A percentile compares a stretch with the other conserved stretches of the same genome.
These are phyloP conservation scores for Cherax destructor DNA, from an alignment of 1,140 invertebrate genomes.

Conservation along the genomic window DNA sequence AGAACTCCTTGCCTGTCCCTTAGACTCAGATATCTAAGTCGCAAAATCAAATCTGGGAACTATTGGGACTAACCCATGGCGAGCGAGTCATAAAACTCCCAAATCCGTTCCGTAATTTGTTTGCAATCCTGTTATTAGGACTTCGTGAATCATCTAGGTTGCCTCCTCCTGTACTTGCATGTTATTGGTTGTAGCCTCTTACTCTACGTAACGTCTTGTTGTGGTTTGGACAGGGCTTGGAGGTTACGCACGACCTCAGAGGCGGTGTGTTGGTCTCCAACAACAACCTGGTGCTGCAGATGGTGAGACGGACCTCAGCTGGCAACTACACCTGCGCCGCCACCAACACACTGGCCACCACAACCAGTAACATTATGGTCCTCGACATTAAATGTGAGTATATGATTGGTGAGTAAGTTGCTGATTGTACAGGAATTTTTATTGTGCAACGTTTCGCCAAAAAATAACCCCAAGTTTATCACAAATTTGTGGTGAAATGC, in stretches of 20 bases:
- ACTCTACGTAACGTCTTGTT: neutral
- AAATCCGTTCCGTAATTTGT: too few relatives aligned
- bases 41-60: too few relatives aligned
- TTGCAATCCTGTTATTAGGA: neutral
- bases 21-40: too few relatives aligned
- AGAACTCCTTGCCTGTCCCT: too few relatives aligned
- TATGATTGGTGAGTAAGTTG: too few relatives aligned
- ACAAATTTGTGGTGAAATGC: too few relatives aligned
- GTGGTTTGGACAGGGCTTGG: conserved; percentile 75
- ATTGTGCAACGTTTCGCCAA: too few relatives aligned
- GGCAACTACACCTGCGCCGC: conserved; percentile 84
- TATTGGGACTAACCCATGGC: too few relatives aligned
- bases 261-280: conserved; percentile 81
- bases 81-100: too few relatives aligned
- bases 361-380: conserved; percentile 76
- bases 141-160: neutral
- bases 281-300: conserved; percentile 82
- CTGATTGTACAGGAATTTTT: too few relatives aligned
- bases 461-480: too few relatives aligned
- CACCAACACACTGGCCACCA: conserved; percentile 79
- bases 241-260: conserved; percentile 80
- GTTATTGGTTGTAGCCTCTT: neutral
- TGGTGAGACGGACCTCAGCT: conserved; percentile 79
- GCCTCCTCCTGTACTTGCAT: neutral
- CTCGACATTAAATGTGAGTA: conserved; percentile 83